Evolutionary conservation across 2,888 invertebrate species (phyloP), one percentile per base, ranked within the genome.

Genomic region (Gnatocerus cornutus): DNA sequence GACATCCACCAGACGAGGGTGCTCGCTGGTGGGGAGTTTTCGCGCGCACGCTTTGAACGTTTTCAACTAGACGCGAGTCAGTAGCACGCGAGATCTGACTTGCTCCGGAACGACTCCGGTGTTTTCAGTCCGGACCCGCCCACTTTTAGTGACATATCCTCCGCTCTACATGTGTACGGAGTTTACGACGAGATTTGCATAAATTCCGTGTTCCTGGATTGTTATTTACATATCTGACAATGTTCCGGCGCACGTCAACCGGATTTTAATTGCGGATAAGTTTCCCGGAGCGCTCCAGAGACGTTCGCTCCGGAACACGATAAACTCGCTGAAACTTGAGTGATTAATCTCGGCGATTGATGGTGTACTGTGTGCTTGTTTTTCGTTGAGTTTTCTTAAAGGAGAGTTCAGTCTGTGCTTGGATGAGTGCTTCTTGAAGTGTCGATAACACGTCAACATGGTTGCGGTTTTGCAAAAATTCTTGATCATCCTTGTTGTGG

Each of bases 71-170:
- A 71, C 71, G 77, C 75, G 71, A 45, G 73, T 80, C 81, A 82
- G 81, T 80, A 80, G 74, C 82, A 81, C 80, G 81, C 81, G 78
- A 80, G 80, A 77, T 74, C 70, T 75, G 68, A 72, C 72, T 70
- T 69, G 72, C 33, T 52, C 46, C 71, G 71, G 73, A 73, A 71
- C 71, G 70, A 62, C 52, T 74, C 75, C 76, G 75, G 73, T 73
- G 73, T 72, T 73, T 72, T 67, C 69, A 71, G 66, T 71, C 66
- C 71, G 78, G 79, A 78, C 78, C 79, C 80, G 79, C 80, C 80
- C 80, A 80, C 79, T 72, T 70, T 67, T 68, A 70, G 72, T 74
- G 68, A 67, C 71, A 73, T 74, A 69, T 71, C 74, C 68, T 73
- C 75, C 69, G 73, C 72, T 74, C 71, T 76, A 77, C 77, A 78